These are phyloP conservation scores for Sula dactylatra DNA, from an alignment of 2,113 vertebrate species.

Conservation along the genomic window DNA sequence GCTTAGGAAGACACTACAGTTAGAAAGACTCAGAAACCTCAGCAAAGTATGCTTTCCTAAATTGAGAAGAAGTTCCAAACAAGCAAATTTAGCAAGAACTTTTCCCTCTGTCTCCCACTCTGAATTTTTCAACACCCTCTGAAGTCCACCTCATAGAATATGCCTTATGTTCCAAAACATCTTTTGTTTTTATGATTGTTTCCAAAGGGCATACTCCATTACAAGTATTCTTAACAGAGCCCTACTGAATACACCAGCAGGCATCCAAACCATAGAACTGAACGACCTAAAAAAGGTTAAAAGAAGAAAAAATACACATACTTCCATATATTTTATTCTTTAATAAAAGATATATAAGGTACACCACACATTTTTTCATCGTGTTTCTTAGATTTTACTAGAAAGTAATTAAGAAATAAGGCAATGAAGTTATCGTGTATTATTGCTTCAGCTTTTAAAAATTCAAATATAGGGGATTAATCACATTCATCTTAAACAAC, in stretches of 20 bases:
- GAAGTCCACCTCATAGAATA: neutral
- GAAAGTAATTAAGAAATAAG: neutral
- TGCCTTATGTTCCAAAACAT: neutral
- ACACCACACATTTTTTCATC: neutral
- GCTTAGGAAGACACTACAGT: neutral
- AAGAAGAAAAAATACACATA: neutral
- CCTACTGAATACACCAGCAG: neutral
- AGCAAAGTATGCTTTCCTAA: neutral
- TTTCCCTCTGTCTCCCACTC: neutral
- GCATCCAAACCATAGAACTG: neutral
- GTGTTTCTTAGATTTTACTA: neutral
- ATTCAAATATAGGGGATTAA: neutral
- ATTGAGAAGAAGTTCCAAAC: neutral
- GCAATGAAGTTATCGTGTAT: neutral
- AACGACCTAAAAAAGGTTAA: neutral
- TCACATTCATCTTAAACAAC: neutral
- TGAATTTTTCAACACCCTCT: neutral
- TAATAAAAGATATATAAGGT: neutral
- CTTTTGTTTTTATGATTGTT: neutral
- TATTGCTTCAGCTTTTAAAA: neutral
- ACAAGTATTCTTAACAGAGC: neutral
- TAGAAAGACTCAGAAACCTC: neutral
- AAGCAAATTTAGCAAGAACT: neutral
- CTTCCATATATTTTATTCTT: neutral
- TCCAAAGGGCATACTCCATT: neutral